Conservation (phyloP, 2,797 vertebrate genomes). For the Danio kyathit region DNA sequence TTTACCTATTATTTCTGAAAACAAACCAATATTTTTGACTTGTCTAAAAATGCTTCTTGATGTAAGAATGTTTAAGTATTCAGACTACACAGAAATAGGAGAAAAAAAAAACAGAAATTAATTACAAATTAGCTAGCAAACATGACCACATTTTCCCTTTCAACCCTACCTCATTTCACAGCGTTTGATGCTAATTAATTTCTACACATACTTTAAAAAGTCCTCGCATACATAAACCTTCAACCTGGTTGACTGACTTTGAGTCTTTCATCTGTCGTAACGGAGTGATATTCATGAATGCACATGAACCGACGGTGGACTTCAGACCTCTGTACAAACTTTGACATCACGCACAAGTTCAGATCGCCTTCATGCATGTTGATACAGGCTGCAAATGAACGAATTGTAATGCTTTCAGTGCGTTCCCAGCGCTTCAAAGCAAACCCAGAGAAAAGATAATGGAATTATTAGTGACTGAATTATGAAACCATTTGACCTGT, state of each 20-base stretch:
- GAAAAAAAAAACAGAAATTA: too few relatives aligned
- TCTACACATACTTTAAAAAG: constrained; percentile 20
- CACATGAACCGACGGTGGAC: constrained; percentile 21
- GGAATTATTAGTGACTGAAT: constrained; percentile 16
- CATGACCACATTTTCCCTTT: not conserved
- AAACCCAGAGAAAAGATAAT: not conserved
- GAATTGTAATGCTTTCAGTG: constrained; percentile 19
- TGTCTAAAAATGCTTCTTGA: too few relatives aligned
- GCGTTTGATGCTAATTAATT: constrained; percentile 4
- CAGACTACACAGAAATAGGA: too few relatives aligned
- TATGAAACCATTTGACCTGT: not conserved
- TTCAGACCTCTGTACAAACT: constrained; percentile 41
- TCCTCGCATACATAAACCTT: constrained; percentile 33
- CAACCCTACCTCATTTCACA: not conserved
- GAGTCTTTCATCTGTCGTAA: constrained; percentile 43
- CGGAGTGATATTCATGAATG: not conserved
- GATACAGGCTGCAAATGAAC: constrained; percentile 6
- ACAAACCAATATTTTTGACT: too few relatives aligned
- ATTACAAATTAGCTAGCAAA: not conserved
- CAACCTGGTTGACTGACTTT: constrained; percentile 12
- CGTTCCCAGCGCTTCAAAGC: constrained; percentile 32
- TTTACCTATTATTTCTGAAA: too few relatives aligned
- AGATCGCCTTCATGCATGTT: constrained; percentile 32
- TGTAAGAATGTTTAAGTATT: too few relatives aligned
- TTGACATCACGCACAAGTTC: constrained; percentile 29